Conservation (phyloP, 2,888 invertebrate species). For the Synanthedon tipuliformis region DNA sequence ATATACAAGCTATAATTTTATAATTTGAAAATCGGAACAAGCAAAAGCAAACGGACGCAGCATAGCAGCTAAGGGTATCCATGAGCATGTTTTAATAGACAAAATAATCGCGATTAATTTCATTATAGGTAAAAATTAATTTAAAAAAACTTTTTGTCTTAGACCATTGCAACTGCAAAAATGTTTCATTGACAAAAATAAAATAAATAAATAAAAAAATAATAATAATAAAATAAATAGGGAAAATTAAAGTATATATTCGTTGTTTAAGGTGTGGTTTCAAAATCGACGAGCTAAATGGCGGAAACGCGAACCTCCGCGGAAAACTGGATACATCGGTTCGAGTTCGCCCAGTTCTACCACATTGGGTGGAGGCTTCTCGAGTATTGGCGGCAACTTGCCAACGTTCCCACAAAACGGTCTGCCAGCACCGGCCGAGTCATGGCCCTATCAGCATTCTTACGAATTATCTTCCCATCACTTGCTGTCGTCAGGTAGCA, state of each 20-base stretch:
- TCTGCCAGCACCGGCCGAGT: slow-evolving; percentile 77
- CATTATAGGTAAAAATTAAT: no score
- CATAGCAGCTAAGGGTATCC: no score
- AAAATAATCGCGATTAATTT: no score
- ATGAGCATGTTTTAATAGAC: no score
- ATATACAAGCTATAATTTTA: no score
- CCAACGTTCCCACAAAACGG: slow-evolving; percentile 72
- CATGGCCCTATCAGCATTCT: slow-evolving; percentile 83
- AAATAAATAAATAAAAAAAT: no score
- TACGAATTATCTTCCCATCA: slow-evolving; percentile 83
- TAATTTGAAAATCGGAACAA: no score
- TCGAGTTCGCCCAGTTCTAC: slow-evolving; percentile 77
- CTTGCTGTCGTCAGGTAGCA: slow-evolving; percentile 76
- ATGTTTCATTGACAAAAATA: no score
- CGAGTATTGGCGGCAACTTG: slow-evolving; percentile 56
- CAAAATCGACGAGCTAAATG: slow-evolving; percentile 94
- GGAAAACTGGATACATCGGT: slow-evolving; percentile 85
- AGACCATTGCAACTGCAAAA: no score
- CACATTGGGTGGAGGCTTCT: slow-evolving; percentile 73
- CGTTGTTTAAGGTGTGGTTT: slow-evolving; percentile 77
- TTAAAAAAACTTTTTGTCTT: no score
- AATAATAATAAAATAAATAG: no score
- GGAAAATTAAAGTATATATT: not conserved
- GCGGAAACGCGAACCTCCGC: slow-evolving; percentile 93
- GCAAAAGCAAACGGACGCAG: no score